A percentile compares a stretch with the other conserved stretches of the same genome.
These are phyloP conservation scores for Acanthis flammea DNA, from an alignment of 2,797 vertebrate species.

Conservation along the genomic window DNA sequence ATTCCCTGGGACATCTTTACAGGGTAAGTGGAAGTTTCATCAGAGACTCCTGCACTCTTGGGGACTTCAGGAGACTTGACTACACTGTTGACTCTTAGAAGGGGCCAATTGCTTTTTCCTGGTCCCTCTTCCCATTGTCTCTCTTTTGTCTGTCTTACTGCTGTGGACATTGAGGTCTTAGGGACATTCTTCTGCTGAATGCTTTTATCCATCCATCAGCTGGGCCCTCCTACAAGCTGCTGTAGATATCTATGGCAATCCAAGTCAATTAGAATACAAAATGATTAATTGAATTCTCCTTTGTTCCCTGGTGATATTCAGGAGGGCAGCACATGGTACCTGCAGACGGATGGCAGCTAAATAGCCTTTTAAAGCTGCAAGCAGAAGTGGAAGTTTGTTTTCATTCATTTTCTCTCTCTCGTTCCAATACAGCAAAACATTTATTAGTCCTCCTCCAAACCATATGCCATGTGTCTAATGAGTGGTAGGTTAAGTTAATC, in stretches of 20 bases:
- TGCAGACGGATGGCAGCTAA: constrained; percentile 63
- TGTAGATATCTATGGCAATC: not conserved
- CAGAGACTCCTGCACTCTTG: not conserved
- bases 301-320: constrained; percentile 53
- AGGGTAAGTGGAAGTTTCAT: not conserved
- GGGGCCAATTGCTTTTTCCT: not conserved
- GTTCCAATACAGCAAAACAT: constrained; percentile 73
- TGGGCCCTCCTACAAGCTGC: not conserved
- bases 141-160: not conserved
- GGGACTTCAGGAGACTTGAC: not conserved
- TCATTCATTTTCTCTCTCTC: constrained; percentile 69
- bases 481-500: constrained; percentile 72
- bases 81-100: not conserved
- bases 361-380: constrained; percentile 70
- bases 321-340: constrained; percentile 49
- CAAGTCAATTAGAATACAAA: not conserved
- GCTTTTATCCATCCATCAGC: not conserved
- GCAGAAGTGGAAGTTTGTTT: constrained; percentile 74
- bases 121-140: not conserved
- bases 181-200: not conserved
- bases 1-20: not conserved
- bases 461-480: constrained; percentile 76
- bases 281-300: constrained; percentile 41
- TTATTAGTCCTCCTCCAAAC: constrained; percentile 79
- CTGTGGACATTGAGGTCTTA: not conserved